Evolutionary conservation across 2,888 invertebrate species (phyloP), one percentile per base, ranked within the genome.

Genomic region (Cinara cedri): DNA sequence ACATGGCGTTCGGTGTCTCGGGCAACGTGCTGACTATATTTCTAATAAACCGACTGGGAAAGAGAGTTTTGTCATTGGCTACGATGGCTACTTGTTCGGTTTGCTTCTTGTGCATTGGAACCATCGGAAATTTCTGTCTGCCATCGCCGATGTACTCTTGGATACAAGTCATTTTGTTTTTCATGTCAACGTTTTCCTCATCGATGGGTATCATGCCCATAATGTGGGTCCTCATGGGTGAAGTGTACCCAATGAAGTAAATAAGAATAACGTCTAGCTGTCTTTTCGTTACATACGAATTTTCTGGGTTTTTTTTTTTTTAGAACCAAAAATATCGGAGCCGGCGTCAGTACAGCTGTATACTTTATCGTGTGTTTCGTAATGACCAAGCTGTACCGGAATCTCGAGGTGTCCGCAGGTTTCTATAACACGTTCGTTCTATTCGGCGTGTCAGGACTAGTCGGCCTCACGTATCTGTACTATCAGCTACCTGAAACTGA

Each of bases 191-290:
- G 1, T 75, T 75, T 44, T 75, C 54, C 6, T 65, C 74, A 13
- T 65, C 74, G 1, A 63, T 75, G 74, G 74, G 74, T 13, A 54
- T 75, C 42, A 42, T 16, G 54, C 74, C 74, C 2, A 19, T 75
- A 13, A 9, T 42, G 42, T 75, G 74, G 74, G 54, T 65, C 1
- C 63, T 65, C n/a, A 75, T 75, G 63, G 16, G 74, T 13, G 74
- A 75, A 44, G 11, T 75, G 6, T 75, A 65, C 24, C 74, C 74
- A n/a, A 75, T 75, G 74, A 75, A 54, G 74, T 75, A 65, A 44
- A 4, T 19, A 21, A 55, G 3, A 19, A 21, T 21, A 19, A 21
- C 21, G 4, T 21, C 34, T 6, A 10, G 19, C 34, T 6, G 34
- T 34, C n/a, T 34, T 34, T 34, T 34, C 34, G 6, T 1, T 49